phyloP scores from a whole-genome alignment of 2,888 invertebrate species.

The Beris morrisii region DNA sequence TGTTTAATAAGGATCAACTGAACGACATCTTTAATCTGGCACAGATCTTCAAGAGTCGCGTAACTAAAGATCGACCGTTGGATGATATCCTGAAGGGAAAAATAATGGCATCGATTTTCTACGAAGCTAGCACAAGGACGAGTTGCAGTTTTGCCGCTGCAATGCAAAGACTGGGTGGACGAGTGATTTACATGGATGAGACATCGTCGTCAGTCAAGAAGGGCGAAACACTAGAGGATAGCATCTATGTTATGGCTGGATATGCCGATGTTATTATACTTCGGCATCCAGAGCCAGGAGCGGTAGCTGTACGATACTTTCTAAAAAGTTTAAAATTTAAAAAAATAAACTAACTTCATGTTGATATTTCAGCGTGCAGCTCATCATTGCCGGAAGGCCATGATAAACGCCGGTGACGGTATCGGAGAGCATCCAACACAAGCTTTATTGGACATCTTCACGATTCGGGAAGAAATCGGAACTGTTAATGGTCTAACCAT shows the following conservation, averaged over 20 bases:
- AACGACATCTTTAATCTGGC: conserved; percentile 95
- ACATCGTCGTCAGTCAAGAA: conserved; percentile 92
- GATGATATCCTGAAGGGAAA: conserved; percentile 89
- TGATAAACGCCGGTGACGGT: conserved; percentile 99
- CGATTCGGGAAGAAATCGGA: conserved; percentile 97
- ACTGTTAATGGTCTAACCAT: conserved; percentile 97
- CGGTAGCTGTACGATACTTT: conserved; percentile 71
- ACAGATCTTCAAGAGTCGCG: conserved; percentile 79
- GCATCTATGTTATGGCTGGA: conserved; percentile 83
- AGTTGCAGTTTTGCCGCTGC: conserved; percentile 95
- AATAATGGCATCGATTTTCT: conserved; percentile 95
- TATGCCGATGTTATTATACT: conserved; percentile 94
- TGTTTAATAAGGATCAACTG: conserved; percentile 84
- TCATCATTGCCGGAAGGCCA: conserved; percentile 78
- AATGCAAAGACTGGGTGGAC: conserved; percentile 94
- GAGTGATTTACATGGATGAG: conserved; percentile 87
- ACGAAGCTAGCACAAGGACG: conserved; percentile 96
- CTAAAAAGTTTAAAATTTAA: conserved; percentile 3
- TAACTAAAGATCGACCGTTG: conserved; percentile 79
- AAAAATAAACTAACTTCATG: background rate
- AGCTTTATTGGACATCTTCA: conserved; percentile 95
- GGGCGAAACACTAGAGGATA: conserved; percentile 92
- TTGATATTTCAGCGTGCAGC: conserved; percentile 70
- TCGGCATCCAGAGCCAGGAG: conserved; percentile 90
- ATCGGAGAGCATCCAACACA: conserved; percentile 97